These are phyloP conservation scores for Ptychochromis oligacanthus DNA, from an alignment of 2,113 vertebrate genomes.

Conservation along the genomic window DNA sequence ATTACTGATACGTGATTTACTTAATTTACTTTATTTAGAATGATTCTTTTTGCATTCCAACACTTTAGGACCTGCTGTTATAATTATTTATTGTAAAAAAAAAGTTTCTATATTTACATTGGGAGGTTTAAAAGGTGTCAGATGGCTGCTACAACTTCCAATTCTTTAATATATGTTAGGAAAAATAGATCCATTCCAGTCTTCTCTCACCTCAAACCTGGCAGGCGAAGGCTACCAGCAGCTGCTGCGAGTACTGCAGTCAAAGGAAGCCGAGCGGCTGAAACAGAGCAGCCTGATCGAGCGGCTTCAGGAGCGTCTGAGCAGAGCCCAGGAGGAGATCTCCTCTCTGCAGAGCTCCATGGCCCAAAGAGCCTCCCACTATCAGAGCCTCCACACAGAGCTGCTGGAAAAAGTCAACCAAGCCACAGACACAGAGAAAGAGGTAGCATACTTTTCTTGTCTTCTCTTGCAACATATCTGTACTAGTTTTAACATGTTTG, in stretches of 20 bases:
- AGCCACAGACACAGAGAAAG: slow-evolving; percentile 83
- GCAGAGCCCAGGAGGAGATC: slow-evolving; percentile 85
- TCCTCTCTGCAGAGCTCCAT: slow-evolving; percentile 87
- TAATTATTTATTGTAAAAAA: too few species aligned
- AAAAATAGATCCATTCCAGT: not conserved
- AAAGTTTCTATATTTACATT: too few species aligned
- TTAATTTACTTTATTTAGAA: too few species aligned
- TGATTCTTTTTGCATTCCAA: too few species aligned
- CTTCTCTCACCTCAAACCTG: not conserved
- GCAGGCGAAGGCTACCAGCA: slow-evolving; percentile 82
- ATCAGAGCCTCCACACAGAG: slow-evolving; percentile 90
- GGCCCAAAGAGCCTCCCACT: slow-evolving; percentile 89
- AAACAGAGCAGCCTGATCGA: slow-evolving; percentile 80
- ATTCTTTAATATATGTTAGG: too few species aligned
- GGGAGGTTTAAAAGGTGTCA: too few species aligned
- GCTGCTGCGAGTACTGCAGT: slow-evolving; percentile 79
- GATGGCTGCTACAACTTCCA: too few species aligned
- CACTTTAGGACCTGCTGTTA: too few species aligned
- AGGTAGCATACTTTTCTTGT: slow-evolving; percentile 70
- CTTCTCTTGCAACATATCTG: not conserved
- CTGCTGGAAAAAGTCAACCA: slow-evolving; percentile 88
- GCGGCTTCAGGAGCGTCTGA: slow-evolving; percentile 82
- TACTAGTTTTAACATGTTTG: not conserved
- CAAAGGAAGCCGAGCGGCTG: slow-evolving; percentile 82
- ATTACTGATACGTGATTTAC: too few species aligned